These are phyloP conservation scores for Drosophila pallidifrons DNA, from an alignment of 1,140 invertebrate species.

Conservation along the genomic window DNA sequence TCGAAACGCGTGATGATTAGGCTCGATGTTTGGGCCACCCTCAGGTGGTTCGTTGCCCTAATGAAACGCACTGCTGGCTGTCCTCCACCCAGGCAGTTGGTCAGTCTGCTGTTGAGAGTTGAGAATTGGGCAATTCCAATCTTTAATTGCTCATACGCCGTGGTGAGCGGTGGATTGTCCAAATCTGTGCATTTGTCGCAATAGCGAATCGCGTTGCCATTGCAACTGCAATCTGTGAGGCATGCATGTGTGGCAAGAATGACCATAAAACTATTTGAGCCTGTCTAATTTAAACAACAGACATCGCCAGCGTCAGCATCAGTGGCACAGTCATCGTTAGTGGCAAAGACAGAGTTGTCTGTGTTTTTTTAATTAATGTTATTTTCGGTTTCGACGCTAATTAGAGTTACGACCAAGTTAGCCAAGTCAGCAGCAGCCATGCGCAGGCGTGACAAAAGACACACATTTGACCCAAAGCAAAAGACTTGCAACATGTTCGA, in stretches of 20 bases:
- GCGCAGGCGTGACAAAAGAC: slow-evolving; percentile 36
- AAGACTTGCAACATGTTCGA: slow-evolving; percentile 46
- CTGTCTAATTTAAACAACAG: slow-evolving; percentile 66
- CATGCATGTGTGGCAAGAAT: slow-evolving; percentile 68
- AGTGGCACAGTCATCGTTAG: slow-evolving; percentile 3
- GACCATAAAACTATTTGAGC: slow-evolving; percentile 71
- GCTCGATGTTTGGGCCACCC: slow-evolving; percentile 19
- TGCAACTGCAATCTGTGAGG: slow-evolving; percentile 22
- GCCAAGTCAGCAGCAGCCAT: background rate
- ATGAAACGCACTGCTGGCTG: slow-evolving; percentile 46
- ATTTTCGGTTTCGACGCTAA: slow-evolving; percentile 40
- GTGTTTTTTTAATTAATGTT: slow-evolving; percentile 41
- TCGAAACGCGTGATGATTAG: background rate
- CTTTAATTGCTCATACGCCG: slow-evolving; percentile 48
- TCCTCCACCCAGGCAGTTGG: background rate
- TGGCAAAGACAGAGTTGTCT: background rate
- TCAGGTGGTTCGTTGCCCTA: slow-evolving; percentile 76
- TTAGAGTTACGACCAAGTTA: slow-evolving; percentile 34
- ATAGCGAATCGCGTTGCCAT: slow-evolving; percentile 28
- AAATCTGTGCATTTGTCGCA: slow-evolving; percentile 57
- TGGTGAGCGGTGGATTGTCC: slow-evolving; percentile 51
- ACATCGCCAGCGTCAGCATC: background rate
- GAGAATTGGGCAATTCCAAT: slow-evolving; percentile 38
- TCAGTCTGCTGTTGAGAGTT: background rate
- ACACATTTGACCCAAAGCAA: slow-evolving; percentile 15